Evolutionary conservation across 2,888 invertebrate species (phyloP).

Genomic region (Papilio elwesi): DNA sequence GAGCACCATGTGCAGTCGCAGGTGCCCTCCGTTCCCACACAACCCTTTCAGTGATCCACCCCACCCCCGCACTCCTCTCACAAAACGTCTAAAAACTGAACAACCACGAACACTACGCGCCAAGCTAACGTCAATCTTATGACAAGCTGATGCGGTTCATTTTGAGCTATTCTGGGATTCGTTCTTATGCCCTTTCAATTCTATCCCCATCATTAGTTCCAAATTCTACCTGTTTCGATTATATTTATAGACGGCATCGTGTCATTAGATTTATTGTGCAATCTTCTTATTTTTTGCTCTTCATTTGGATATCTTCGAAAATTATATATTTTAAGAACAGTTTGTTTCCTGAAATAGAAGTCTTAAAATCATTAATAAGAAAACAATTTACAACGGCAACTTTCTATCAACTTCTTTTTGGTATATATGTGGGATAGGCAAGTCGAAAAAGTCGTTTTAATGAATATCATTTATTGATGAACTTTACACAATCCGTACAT

Average conservation of each 20-base stretch:
- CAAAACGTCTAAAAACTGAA: constrained; percentile 66
- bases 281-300: constrained; percentile 75
- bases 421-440: too few species aligned
- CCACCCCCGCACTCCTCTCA: constrained; percentile 60
- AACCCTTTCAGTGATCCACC: constrained; percentile 80
- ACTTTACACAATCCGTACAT: too few species aligned
- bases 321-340: constrained; percentile 26
- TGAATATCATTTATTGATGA: too few species aligned
- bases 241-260: constrained; percentile 81
- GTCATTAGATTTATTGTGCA: constrained; percentile 84
- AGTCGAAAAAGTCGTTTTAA: too few species aligned
- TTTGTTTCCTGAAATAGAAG: neutral
- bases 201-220: constrained; percentile 66
- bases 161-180: constrained; percentile 40
- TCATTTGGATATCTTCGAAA: constrained; percentile 50
- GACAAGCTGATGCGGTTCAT: constrained; percentile 36
- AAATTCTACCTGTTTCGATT: constrained; percentile 82
- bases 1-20: constrained; percentile 82
- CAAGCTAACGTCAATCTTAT: constrained; percentile 50
- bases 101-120: constrained; percentile 46
- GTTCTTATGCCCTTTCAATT: constrained; percentile 52
- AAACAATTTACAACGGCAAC: neutral
- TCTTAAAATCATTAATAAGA: neutral
- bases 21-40: constrained; percentile 85
- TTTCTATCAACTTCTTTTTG: too few species aligned